Percentiles rank a stretch among this genome's conserved stretches.
Evolutionary conservation across 2,797 vertebrate species (phyloP).

Genomic region (Geotrypetes seraphini): DNA sequence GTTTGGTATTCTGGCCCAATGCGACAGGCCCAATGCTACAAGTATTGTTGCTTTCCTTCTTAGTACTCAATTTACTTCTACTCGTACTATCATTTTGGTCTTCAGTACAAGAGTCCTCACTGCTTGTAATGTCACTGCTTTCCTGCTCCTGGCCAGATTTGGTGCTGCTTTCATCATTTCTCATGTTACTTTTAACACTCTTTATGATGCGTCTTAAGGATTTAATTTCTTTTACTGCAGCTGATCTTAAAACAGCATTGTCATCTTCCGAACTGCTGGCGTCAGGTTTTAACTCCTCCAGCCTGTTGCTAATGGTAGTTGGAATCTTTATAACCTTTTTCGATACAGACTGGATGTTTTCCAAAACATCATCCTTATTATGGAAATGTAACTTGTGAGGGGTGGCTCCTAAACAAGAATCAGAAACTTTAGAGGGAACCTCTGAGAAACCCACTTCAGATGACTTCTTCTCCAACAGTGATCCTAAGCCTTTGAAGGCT

Average conservation of each 20-base stretch:
- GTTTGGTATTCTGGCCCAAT: neutral
- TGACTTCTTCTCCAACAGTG: slow-evolving; percentile 34
- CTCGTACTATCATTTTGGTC: neutral
- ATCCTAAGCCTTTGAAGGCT: slow-evolving; percentile 68
- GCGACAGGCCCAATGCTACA: neutral
- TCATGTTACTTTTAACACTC: neutral
- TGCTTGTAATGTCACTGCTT: neutral
- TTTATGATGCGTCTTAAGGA: neutral
- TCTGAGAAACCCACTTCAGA: no score
- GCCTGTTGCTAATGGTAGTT: neutral
- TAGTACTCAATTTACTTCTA: neutral
- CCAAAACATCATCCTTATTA: neutral
- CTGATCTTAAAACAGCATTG: neutral
- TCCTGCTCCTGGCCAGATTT: neutral
- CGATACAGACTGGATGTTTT: neutral
- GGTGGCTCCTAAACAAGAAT: neutral
- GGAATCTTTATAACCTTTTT: neutral
- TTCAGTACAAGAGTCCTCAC: neutral
- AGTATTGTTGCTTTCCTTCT: neutral
- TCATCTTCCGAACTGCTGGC: neutral
- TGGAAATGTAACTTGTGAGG: neutral
- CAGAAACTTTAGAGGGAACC: no score
- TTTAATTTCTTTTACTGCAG: slow-evolving; percentile 6
- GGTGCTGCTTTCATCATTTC: neutral
- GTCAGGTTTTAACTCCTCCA: fast-evolving